Conservation (phyloP, 2,797 vertebrate genomes). For the Sebastes wilsoni region DNA sequence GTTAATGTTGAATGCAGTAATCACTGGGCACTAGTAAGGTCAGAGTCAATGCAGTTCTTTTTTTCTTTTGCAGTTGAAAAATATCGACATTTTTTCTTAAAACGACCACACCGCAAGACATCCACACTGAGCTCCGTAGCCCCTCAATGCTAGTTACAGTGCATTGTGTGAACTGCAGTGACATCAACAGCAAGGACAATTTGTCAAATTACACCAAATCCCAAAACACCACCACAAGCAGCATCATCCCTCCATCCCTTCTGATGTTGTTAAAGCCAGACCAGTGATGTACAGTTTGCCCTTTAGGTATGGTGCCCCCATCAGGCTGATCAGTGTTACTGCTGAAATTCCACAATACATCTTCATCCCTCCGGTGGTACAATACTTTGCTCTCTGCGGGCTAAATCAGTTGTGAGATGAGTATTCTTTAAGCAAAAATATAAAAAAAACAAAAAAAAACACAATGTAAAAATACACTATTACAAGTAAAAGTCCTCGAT, state of each 20-base stretch:
- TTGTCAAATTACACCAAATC: not conserved
- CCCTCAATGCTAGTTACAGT: not conserved
- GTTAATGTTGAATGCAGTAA: not conserved
- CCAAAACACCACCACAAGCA: not conserved
- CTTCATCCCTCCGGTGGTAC: not conserved
- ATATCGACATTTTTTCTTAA: no score
- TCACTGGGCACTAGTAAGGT: not conserved
- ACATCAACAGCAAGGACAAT: not conserved
- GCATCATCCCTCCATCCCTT: not conserved
- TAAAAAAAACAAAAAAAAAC: not conserved
- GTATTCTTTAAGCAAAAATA: not conserved
- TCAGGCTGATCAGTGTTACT: slow-evolving; percentile 29
- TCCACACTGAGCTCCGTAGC: not conserved
- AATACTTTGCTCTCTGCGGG: not conserved
- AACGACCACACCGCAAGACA: not conserved
- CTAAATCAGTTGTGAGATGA: not conserved
- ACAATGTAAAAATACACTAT: not conserved
- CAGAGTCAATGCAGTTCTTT: not conserved
- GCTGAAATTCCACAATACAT: not conserved
- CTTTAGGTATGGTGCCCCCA: slow-evolving; percentile 29
- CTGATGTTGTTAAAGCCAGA: not conserved
- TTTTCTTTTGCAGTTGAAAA: not conserved
- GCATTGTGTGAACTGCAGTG: not conserved
- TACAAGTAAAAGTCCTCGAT: not conserved
- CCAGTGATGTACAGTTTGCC: not conserved